Percentiles rank a stretch among this genome's conserved stretches.
Evolutionary conservation across 2,888 invertebrate species (phyloP).

Genomic region (Augiades crinisus): DNA sequence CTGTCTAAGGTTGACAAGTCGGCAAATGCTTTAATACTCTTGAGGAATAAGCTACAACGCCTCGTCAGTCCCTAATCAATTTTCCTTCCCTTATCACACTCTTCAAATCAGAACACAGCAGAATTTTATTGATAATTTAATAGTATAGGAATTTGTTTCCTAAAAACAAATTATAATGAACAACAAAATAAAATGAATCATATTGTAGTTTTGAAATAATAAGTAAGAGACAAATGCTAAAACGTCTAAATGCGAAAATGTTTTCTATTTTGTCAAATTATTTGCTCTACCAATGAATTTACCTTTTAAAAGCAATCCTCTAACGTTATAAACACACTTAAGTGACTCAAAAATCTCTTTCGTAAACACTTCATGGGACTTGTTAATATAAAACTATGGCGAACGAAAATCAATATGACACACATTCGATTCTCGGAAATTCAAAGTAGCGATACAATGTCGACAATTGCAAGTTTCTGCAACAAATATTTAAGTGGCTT

Average conservation of each 20-base stretch:
- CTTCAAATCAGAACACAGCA: too few species aligned
- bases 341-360: constrained; percentile 15
- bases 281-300: background rate
- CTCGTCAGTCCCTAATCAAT: too few species aligned
- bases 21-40: too few species aligned
- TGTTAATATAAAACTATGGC: constrained; percentile 39
- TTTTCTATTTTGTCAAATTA: constrained; percentile 13
- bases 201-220: background rate
- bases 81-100: too few species aligned
- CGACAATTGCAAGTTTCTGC: background rate
- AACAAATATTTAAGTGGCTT: background rate
- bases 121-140: too few species aligned
- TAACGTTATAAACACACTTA: constrained; percentile 8
- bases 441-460: constrained; percentile 1
- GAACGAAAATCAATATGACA: constrained; percentile 40
- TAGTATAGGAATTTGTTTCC: too few species aligned
- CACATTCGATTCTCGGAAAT: constrained; percentile 28
- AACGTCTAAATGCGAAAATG: background rate
- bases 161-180: too few species aligned
- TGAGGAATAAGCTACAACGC: too few species aligned
- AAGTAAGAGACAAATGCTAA: background rate
- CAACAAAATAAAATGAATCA: too few species aligned
- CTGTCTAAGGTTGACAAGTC: too few species aligned
- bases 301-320: constrained; percentile 4
- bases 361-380: constrained; percentile 27